These are phyloP conservation scores for Pelobates cultripes DNA, from an alignment of 2,797 vertebrate genomes.

Conservation along the genomic window DNA sequence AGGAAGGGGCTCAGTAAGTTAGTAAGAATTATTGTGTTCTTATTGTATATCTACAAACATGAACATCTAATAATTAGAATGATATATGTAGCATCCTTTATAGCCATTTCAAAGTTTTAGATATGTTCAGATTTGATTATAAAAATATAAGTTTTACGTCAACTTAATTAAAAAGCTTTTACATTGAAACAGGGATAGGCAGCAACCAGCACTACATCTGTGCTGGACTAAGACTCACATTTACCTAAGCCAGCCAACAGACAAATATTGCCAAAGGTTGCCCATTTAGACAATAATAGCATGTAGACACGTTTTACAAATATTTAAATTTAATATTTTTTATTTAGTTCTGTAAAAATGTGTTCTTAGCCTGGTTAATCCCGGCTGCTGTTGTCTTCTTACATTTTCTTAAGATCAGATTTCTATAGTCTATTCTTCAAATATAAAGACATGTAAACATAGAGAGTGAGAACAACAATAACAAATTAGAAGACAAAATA, in stretches of 20 bases:
- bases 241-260: too few species aligned
- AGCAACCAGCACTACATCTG: too few species aligned
- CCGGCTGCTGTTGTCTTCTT: constrained; percentile 33
- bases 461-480: too few species aligned
- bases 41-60: too few species aligned
- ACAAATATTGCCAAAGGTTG: too few species aligned
- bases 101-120: neutral
- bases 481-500: constrained; percentile 11
- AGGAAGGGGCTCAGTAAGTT: neutral
- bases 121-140: neutral
- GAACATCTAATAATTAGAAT: too few species aligned
- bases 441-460: too few species aligned
- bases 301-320: constrained; percentile 43
- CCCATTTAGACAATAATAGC: constrained; percentile 1
- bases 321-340: constrained; percentile 49
- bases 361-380: constrained; percentile 29
- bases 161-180: constrained; percentile 19
- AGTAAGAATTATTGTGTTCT: neutral
- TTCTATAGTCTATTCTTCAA: too few species aligned
- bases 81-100: neutral
- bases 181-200: constrained; percentile 10
- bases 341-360: too few species aligned
- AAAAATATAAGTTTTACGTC: constrained; percentile 21
- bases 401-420: neutral
- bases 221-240: too few species aligned